phyloP scores from a whole-genome alignment of 2,797 vertebrate species.

The Selene dorsalis region DNA sequence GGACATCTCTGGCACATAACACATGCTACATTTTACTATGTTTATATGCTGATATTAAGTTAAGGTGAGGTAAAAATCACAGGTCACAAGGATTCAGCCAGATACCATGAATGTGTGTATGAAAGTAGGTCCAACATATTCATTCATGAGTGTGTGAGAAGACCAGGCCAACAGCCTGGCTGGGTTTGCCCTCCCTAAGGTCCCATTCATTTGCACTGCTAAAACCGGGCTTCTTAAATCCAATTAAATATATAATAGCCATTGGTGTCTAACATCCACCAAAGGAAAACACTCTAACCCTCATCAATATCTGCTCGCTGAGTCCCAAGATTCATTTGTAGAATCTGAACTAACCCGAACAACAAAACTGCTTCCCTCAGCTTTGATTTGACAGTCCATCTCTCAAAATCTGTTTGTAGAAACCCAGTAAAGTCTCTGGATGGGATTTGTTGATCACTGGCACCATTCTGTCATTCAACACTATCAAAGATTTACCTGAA shows the following conservation, averaged over 20 bases:
- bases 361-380: slow-evolving; percentile 29
- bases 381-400: slow-evolving; percentile 54
- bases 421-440: slow-evolving; percentile 37
- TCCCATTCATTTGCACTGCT: not conserved
- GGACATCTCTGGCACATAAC: not conserved
- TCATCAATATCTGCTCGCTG: not conserved
- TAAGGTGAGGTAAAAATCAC: not conserved
- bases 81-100: not conserved
- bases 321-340: slow-evolving; percentile 21
- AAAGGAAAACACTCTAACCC: not conserved
- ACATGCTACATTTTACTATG: not conserved
- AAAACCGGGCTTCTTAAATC: not conserved
- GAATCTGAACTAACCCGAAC: slow-evolving; percentile 11
- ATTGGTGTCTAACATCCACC: not conserved
- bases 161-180: not conserved
- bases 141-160: not conserved
- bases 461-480: slow-evolving; percentile 78
- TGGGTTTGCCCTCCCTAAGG: not conserved
- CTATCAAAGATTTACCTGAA: slow-evolving; percentile 59
- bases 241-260: slow-evolving; percentile 1
- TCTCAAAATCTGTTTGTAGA: slow-evolving; percentile 51
- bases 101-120: not conserved
- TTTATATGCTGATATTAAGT: not conserved
- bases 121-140: not conserved
- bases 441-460: slow-evolving; percentile 69